Conservation (phyloP, 2,797 vertebrate genomes). For the Danionella dracula region DNA sequence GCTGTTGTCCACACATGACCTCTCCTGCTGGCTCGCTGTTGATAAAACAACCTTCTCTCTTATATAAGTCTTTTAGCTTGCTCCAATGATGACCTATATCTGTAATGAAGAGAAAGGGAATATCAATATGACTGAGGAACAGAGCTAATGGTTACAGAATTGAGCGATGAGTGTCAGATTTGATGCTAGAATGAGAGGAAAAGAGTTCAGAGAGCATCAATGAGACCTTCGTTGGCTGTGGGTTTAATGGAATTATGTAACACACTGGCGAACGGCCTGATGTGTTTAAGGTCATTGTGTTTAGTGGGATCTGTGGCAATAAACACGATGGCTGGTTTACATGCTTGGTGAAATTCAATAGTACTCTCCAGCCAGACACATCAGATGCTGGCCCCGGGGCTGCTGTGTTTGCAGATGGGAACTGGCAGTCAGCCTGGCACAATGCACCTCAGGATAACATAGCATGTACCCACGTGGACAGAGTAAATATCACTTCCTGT, state of each 20-base stretch:
- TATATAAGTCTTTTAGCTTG: constrained; percentile 55
- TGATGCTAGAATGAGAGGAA: constrained; percentile 2
- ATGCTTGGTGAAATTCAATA: constrained; percentile 52
- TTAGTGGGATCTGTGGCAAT: constrained; percentile 40
- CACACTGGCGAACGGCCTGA: constrained; percentile 5
- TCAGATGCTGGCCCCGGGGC: not conserved
- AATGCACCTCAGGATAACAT: constrained; percentile 50
- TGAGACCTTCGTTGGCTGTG: constrained; percentile 19
- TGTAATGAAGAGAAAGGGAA: constrained; percentile 3
- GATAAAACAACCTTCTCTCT: constrained; percentile 47
- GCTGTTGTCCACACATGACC: constrained; percentile 53
- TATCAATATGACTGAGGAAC: constrained; percentile 22
- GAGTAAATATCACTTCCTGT: too few species aligned
- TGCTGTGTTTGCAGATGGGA: constrained; percentile 47
- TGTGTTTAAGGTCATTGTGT: constrained; percentile 26
- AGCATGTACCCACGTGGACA: constrained; percentile 18
- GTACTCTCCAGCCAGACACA: constrained; percentile 31
- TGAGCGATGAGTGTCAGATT: not conserved
- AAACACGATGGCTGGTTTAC: constrained; percentile 46
- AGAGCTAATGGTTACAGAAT: not conserved
- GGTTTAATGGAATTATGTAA: constrained; percentile 50
- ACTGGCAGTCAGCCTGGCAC: constrained; percentile 8
- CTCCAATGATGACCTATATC: constrained; percentile 19
- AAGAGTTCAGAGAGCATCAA: constrained; percentile 13
- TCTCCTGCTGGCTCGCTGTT: constrained; percentile 57